Percentiles rank a stretch among this genome's conserved stretches.
phyloP scores from a whole-genome alignment of 2,113 vertebrate genomes.

The Butorides virescens region DNA sequence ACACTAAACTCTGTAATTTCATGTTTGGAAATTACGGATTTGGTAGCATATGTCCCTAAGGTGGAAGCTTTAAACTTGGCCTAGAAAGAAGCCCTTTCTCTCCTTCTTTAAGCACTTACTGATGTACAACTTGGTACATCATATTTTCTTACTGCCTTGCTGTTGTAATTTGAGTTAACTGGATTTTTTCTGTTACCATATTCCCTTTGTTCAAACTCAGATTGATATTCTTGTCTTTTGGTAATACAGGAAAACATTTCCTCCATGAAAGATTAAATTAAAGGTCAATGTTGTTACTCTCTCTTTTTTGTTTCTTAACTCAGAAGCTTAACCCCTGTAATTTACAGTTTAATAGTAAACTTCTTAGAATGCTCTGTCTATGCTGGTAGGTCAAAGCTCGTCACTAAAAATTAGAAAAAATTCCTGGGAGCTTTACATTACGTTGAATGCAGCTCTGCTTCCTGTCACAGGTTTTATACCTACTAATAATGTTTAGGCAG shows the following conservation, averaged over 20 bases:
- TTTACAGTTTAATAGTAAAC: not conserved
- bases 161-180: not conserved
- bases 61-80: not conserved
- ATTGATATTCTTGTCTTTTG: not conserved
- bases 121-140: not conserved
- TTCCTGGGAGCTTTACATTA: not conserved
- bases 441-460: not conserved
- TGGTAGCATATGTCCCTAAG: not conserved
- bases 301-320: not conserved
- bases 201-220: not conserved
- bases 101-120: rapidly evolving
- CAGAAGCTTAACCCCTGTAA: not conserved
- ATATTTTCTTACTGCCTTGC: not conserved
- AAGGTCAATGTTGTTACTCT: not conserved
- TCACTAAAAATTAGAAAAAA: not conserved
- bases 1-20: not conserved
- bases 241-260: not conserved
- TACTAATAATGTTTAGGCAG: not conserved
- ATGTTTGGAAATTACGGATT: not conserved
- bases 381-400: not conserved
- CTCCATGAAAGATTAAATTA: not conserved
- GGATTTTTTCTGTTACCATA: not conserved
- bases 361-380: not conserved
- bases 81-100: not conserved
- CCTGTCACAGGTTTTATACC: not conserved